A percentile compares a stretch with the other conserved stretches of the same genome.
Evolutionary conservation across 2,888 invertebrate species (phyloP).

Genomic region (Apamea anceps): DNA sequence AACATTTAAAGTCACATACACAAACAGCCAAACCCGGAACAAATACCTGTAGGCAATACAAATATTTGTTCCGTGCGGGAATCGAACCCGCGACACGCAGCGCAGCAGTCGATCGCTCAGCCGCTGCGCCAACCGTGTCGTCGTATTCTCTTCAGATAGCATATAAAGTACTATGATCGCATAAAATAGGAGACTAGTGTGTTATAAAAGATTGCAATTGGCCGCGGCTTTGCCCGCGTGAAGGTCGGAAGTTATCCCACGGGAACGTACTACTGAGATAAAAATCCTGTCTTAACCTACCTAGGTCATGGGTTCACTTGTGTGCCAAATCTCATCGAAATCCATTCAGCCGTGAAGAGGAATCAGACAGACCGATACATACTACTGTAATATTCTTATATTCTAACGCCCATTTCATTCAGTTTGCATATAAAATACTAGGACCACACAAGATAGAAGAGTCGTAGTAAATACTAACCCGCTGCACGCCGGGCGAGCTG

Average conservation of each 20-base stretch:
- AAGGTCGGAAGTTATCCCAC: neutral
- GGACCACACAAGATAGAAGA: conserved; percentile 25
- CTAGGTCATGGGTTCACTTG: neutral
- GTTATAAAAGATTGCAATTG: neutral
- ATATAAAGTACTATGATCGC: conserved; percentile 29
- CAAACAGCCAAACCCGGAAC: too few relatives aligned
- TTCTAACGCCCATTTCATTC: neutral
- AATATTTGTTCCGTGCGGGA: too few relatives aligned
- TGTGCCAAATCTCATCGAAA: neutral
- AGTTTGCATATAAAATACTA: conserved; percentile 16
- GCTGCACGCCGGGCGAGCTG: conserved; percentile 96
- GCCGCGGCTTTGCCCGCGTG: neutral
- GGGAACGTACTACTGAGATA: neutral
- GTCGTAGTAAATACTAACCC: conserved; percentile 85
- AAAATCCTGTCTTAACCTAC: neutral
- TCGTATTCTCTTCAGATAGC: neutral
- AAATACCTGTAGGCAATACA: too few relatives aligned
- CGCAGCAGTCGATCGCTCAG: too few relatives aligned
- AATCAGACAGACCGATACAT: too few relatives aligned
- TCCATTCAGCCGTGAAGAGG: neutral
- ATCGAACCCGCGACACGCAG: too few relatives aligned
- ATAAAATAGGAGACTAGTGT: neutral
- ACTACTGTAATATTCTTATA: too few relatives aligned
- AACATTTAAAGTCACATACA: too few relatives aligned
- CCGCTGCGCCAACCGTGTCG: too few relatives aligned